Base-by-base conservation (phyloP, 2,888 invertebrate genomes). In the Dryocosmus kuriphilus region DNA sequence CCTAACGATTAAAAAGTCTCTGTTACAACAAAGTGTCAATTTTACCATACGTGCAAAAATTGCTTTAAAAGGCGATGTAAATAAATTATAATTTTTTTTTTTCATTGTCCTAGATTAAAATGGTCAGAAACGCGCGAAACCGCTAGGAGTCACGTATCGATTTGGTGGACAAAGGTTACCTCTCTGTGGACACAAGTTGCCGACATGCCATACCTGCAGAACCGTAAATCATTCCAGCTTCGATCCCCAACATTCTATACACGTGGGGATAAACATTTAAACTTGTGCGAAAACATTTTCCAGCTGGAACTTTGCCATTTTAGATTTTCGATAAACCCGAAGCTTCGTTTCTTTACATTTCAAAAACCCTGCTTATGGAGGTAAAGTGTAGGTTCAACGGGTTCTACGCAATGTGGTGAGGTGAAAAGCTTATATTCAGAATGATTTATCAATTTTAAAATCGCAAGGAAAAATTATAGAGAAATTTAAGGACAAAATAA, bases 111-210 rank as follows among this genome's bases (percentile, higher is more conserved):
- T 41, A 62, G 51, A 63, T 63, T 75, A 63, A 32, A 75, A 51
- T 75, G 32, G 27, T 27, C 32, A 75, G 32, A 61, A 51, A 41
- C 38, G 63, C 62, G 51, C 75, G 32, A 46, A 27, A 51, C 67
- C 67, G 30, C 67, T 30, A 27, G 46, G 46, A 67, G 67, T 67
- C 67, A 24, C 41, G 80, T 89, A 89, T 89, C 89, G 89, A 89
- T 89, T 88, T 78, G 82, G 80, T 77, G 86, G 89, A 86, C 88
- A 89, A 83, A 86, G 88, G 86, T 84, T 87, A 86, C 86, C 80
- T 84, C 83, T 82, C 65, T 82, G 79, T 80, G 83, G 81, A 79
- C 79, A 78, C 73, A 67, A 77, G 62, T 77, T 71, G 62, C 80
- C 82, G 74, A 78, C 80, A 78, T 79, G 61, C 77, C 80, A 78